phyloP scores from a whole-genome alignment of 2,113 vertebrate genomes.

The Buteo buteo region DNA sequence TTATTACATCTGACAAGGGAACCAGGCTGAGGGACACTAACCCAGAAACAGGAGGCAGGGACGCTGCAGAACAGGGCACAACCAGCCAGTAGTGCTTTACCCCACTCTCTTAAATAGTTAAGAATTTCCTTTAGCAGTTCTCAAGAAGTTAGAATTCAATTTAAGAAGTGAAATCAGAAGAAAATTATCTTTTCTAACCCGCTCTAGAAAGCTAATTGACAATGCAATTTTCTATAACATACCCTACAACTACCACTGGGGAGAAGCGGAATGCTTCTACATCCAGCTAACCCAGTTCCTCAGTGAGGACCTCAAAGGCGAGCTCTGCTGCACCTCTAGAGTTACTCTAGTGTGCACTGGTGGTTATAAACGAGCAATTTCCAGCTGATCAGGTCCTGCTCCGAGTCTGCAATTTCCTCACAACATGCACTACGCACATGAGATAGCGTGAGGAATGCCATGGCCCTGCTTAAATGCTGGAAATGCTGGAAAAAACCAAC shows the following conservation, averaged over 20 bases:
- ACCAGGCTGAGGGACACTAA: not conserved
- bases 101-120: not conserved
- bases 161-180: not conserved
- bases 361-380: not conserved
- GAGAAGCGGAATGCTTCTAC: not conserved
- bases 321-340: not conserved
- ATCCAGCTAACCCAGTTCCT: not conserved
- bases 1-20: not conserved
- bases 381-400: not conserved
- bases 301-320: not conserved
- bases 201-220: not conserved
- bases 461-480: not conserved
- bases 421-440: accelerated
- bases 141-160: not conserved
- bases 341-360: not conserved
- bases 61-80: not conserved
- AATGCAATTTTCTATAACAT: not conserved
- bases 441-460: not conserved
- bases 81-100: not conserved
- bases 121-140: not conserved
- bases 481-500: not conserved
- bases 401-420: not conserved
- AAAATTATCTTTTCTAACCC: not conserved
- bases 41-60: not conserved
- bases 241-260: not conserved